Conservation (phyloP, 2,797 vertebrate genomes). For the Darevskia mixta region DNA sequence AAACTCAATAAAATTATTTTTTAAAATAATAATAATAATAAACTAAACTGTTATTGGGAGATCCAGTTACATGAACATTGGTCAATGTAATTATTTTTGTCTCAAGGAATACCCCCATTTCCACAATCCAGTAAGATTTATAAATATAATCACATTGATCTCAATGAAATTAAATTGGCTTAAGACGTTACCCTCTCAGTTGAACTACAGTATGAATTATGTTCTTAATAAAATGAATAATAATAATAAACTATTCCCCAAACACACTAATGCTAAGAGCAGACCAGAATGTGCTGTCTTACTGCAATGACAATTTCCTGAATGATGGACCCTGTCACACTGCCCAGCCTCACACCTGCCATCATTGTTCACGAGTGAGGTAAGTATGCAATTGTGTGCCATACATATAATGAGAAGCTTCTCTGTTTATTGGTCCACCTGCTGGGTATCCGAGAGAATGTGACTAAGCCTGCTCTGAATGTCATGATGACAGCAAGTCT, state of each 20-base stretch:
- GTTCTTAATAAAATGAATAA: neutral
- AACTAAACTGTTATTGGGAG: neutral
- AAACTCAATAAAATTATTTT: too few species aligned
- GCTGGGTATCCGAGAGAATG: neutral
- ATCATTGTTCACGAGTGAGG: slow-evolving; percentile 59
- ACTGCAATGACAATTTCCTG: neutral
- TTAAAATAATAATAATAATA: too few species aligned
- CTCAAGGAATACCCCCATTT: neutral
- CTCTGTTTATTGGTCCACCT: slow-evolving; percentile 48
- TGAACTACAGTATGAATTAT: neutral
- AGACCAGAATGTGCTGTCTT: neutral
- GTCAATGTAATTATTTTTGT: neutral
- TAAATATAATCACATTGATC: neutral
- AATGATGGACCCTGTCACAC: accelerated
- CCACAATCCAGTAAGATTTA: neutral
- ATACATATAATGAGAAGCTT: slow-evolving; percentile 27
- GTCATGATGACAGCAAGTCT: slow-evolving; percentile 39
- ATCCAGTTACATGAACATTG: neutral
- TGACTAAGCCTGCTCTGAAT: slow-evolving; percentile 66
- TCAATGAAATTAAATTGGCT: neutral
- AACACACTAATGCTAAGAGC: neutral
- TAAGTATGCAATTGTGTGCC: slow-evolving; percentile 32
- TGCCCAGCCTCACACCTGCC: neutral
- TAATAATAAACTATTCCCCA: neutral
- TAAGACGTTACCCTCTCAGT: neutral